Evolutionary conservation across 2,797 vertebrate genomes (phyloP), one percentile per base, ranked within the genome.

Genomic region (Sitta carolinensis): DNA sequence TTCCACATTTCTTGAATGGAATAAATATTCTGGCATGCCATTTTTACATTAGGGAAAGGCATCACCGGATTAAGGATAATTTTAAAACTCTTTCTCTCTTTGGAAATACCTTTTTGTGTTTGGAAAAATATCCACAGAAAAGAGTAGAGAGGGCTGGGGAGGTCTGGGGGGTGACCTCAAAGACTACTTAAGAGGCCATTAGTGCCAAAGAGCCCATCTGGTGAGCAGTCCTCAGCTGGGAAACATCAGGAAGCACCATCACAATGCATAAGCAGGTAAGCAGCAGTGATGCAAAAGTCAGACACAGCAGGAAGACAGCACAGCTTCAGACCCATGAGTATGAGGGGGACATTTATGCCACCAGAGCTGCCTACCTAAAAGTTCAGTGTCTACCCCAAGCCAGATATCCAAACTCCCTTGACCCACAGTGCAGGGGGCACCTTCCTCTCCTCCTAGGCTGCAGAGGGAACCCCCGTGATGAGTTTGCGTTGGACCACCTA

Each of bases 301-400:
- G 38, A 38, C 23, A n/a, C 0, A 2, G 11, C 11, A 54, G 27
- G 8, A 63, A 0, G 1, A 12, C 18, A 54, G 29, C 10, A 15
- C 38, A 72, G 43, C 54, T 74, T 38, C 66, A 54, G 58, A 80
- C 8, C 3, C 10, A 5, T 0, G 3, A 32, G 21, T 36, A 12
- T 32, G 20, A 64, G 18, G 3, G 7, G 20, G 16, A 7, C 11
- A 19, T 59, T 47, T 34, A n/a, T 34, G 22, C 54, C 45, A 70
- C 20, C 17, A 6, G 1, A n/a, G 18, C 17, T 75, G n/a, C 18
- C 32, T 57, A 13, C 34, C 42, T 57, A 19, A 89, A 72, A 89
- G 21, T 17, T 73, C 78, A 67, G 52, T 55, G 52, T 32, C 45
- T 57, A 11, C 32, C 34, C 78, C 36, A 42, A 47, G 11, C 5